Base-by-base conservation (phyloP, 2,113 vertebrate species). In the Passer domesticus region DNA sequence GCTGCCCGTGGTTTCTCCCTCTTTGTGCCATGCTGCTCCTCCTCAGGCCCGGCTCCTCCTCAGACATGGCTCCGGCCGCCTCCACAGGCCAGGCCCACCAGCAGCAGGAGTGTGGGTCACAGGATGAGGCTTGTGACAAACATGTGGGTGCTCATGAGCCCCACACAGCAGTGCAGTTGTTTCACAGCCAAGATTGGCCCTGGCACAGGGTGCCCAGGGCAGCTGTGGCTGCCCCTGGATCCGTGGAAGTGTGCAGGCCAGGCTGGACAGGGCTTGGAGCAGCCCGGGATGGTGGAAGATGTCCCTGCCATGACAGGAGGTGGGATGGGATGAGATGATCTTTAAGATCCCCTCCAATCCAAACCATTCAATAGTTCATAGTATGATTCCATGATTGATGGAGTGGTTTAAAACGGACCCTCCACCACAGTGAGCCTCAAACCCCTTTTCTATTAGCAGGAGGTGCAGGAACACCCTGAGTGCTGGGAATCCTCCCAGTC, bases 71-170 rank as follows among this genome's bases (percentile, higher is more conserved):
- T 8, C 37, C 12, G 47, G 46, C 59, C 7, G 25, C 79, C 79
- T 53, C 16, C 11, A 2, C 0, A 7, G 39, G 74, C 15, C 0
- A 2, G 31, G 9, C 7, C 35, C 60, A 9, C 0, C 8, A 25
- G 56, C 15, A 70, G 68, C 25, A 56, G 47, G 5, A 3, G 25
- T 12, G 59, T 23, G 63, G 17, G 35, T 55, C 60, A 10, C 39
- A 16, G 13, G 15, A 1, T 0, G 52, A 5, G n/a, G 15, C 63
- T 21, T 10, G 41, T 22, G 70, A 20, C 7, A 4, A 20, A 6
- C 13, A 9, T 1, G 21, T 16, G 78, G 46, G 22, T 13, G 31
- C 14, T 15, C 7, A 0, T 0, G 13, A 21, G 37, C 22, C n/a
- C 43, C 30, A 18, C 31, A 30, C 55, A 10, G n/a, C 46, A 56